Base-by-base conservation (phyloP, 2,113 vertebrate genomes). In the Seriola rivoliana region DNA sequence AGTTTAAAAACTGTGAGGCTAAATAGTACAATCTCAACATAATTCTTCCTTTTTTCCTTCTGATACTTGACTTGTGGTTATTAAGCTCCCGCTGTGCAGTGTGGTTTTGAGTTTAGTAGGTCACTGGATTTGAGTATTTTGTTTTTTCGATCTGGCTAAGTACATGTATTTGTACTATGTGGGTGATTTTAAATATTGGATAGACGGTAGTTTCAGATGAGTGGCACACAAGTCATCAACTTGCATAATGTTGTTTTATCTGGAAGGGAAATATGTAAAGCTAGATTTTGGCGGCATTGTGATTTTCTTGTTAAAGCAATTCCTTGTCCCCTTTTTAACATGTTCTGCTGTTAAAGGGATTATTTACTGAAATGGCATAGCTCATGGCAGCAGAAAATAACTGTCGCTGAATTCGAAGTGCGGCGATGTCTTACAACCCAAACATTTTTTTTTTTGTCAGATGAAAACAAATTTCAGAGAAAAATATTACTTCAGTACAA, bases 41-140 rank as follows among this genome's bases (percentile, higher is more conserved):
- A 34, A 69, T 55, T 38, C 48, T 34, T 17, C 0, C 2, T 34
- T 36, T 40, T 62, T 40, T 44, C 17, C 17, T 29, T 29, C 17
- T 17, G 8, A 64, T 58, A 68, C 34, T 52, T 46, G 25, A 13
- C 3, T 74, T 52, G 57, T 58, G n/a, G 46, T 54, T 36, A 54
- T 48, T 48, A 9, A 48, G 64, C 23, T 60, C 36, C 19, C n/a
- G 23, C 29, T 62, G 57, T 17, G 3, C 29, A 21, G 66, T 52
- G 34, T 62, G 23, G 16, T 48, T 74, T 66, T 71, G 19, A 71
- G 48, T 69, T 78, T 62, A 85, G 75, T 71, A 55, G 60, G 59
- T 32, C 64, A 52, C 11, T 36, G 42, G 46, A 66, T 62, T 72
- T 25, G 4, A 32, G 36, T 46, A 2, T 80, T 50, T 57, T 58